Evolutionary conservation across 2,113 vertebrate genomes (phyloP).

Genomic region (Pelecanoides urinatrix): DNA sequence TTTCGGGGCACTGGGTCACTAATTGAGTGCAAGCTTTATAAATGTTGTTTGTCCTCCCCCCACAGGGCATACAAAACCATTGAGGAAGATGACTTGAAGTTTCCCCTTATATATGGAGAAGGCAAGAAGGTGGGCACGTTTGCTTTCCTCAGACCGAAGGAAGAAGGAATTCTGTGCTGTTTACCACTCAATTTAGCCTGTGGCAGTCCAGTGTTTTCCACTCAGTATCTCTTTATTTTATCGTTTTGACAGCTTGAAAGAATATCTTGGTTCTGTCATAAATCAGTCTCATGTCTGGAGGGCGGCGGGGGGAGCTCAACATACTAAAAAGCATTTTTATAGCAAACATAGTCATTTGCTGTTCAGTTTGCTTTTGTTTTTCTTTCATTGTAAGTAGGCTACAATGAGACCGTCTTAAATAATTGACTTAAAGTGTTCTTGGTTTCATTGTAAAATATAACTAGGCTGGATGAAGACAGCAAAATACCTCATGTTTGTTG

Average conservation of each 20-base stretch:
- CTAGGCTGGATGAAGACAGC: background rate
- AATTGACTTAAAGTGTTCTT: background rate
- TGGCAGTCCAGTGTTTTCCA: constrained; percentile 14
- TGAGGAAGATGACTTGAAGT: constrained; percentile 86
- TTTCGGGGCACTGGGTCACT: constrained; percentile 52
- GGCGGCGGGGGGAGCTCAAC: background rate
- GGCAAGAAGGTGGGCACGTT: constrained; percentile 83
- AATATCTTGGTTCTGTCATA: constrained; percentile 22
- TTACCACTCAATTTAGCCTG: background rate
- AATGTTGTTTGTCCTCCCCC: constrained; percentile 64
- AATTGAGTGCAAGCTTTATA: constrained; percentile 54
- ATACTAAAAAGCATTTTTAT: background rate
- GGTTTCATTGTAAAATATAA: constrained; percentile 5
- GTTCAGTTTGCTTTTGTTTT: background rate
- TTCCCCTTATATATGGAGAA: constrained; percentile 86
- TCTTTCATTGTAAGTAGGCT: background rate
- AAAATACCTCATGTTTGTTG: background rate
- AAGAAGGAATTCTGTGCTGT: background rate
- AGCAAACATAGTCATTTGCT: background rate
- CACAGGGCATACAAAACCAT: constrained; percentile 89
- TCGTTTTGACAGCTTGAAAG: constrained; percentile 53
- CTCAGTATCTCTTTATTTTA: constrained; percentile 41
- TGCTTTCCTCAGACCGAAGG: background rate
- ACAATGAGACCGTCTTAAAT: background rate
- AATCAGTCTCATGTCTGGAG: constrained; percentile 21